Conservation (phyloP, 2,113 vertebrate species). For the Microtus richardsoni region DNA sequence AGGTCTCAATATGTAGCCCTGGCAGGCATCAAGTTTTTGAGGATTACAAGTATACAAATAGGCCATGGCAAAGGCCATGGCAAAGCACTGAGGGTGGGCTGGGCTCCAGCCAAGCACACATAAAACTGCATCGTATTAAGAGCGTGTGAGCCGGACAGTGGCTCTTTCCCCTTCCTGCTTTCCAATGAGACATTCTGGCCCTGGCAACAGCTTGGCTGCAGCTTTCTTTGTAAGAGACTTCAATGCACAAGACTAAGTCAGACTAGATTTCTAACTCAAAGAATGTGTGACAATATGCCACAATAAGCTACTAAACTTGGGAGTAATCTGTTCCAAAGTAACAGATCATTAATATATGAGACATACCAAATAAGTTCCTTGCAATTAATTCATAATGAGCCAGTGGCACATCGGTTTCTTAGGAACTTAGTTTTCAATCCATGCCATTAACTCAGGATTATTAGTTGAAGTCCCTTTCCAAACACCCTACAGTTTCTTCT, state of each 20-base stretch:
- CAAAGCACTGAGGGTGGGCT: background rate
- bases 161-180: background rate
- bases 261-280: background rate
- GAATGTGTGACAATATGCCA: background rate
- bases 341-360: conserved; percentile 6
- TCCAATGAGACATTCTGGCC: background rate
- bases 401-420: background rate
- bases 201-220: background rate
- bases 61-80: background rate
- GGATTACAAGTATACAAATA: background rate
- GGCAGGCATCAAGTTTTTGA: background rate
- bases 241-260: background rate
- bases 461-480: background rate
- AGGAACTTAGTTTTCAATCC: conserved; percentile 29
- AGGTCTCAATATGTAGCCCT: background rate
- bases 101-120: background rate
- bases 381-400: background rate
- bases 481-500: conserved; percentile 47
- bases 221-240: background rate
- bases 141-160: background rate
- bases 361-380: background rate
- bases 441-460: conserved; percentile 23
- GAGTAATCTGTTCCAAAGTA: background rate
- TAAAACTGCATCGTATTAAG: background rate
- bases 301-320: background rate